Percentiles rank a stretch among this genome's conserved stretches.
Evolutionary conservation across 2,888 invertebrate species (phyloP).

Genomic region (Ganaspis brasiliensis): DNA sequence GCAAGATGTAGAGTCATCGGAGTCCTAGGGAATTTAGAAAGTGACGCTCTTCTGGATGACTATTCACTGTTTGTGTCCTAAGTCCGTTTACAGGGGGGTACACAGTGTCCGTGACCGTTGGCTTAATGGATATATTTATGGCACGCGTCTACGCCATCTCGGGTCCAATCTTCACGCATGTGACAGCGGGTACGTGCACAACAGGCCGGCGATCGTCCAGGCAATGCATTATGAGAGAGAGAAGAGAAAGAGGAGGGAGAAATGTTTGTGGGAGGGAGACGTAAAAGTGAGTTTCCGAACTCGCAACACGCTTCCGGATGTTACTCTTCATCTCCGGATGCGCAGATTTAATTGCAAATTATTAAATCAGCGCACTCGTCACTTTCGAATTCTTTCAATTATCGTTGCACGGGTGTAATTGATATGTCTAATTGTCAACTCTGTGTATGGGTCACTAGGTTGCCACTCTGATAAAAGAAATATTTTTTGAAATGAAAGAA

Average conservation of each 20-base stretch:
- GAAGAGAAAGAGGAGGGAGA: constrained; percentile 30
- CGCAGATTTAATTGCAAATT: neutral
- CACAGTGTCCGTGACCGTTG: constrained; percentile 57
- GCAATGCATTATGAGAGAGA: constrained; percentile 42
- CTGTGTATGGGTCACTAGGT: too few species aligned
- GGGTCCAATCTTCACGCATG: constrained; percentile 7
- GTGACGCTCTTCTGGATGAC: constrained; percentile 66
- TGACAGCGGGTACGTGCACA: constrained; percentile 44
- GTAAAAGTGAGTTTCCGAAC: constrained; percentile 14
- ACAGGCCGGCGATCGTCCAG: constrained; percentile 35
- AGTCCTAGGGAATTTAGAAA: constrained; percentile 75
- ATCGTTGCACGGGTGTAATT: too few species aligned
- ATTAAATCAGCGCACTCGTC: too few species aligned
- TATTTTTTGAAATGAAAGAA: too few species aligned
- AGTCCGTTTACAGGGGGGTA: constrained; percentile 45
- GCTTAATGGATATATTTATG: constrained; percentile 51
- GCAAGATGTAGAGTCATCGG: constrained; percentile 73
- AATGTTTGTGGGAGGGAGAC: neutral
- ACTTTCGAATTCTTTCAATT: too few species aligned
- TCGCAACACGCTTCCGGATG: constrained; percentile 3
- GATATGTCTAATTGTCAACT: too few species aligned
- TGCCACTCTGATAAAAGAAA: too few species aligned
- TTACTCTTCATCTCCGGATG: neutral
- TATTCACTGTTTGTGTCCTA: neutral
- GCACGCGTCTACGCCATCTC: constrained; percentile 50